Percentiles rank a stretch among this genome's conserved stretches.
Conservation (phyloP, 2,113 vertebrate genomes). For the Hippocampus abdominalis region DNA sequence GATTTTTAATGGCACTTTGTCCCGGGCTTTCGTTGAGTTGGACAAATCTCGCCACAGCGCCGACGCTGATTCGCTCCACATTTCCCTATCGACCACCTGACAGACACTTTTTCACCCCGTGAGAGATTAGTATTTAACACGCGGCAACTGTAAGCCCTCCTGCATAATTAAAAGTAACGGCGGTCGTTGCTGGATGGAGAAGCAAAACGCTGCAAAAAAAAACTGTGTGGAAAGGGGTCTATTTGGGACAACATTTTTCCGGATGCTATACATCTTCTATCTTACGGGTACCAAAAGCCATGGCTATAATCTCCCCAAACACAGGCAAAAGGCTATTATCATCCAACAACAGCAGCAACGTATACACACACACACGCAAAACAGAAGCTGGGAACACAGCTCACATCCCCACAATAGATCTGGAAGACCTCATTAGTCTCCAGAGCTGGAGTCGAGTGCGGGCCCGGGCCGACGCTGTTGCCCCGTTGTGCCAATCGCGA, state of each 20-base stretch:
- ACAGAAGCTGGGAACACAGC: slow-evolving; percentile 21
- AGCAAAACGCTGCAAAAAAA: not conserved
- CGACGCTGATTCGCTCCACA: slow-evolving; percentile 21
- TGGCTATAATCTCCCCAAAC: slow-evolving; percentile 54
- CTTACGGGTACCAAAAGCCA: slow-evolving; percentile 58
- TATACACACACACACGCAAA: slow-evolving; percentile 13
- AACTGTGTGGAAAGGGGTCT: not conserved
- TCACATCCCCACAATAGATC: slow-evolving; percentile 58
- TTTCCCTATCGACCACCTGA: slow-evolving; percentile 32
- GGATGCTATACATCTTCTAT: not conserved
- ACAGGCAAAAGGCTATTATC: slow-evolving; percentile 50
- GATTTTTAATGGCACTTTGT: slow-evolving; percentile 5
- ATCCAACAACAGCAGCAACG: slow-evolving; percentile 36
- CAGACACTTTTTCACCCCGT: slow-evolving; percentile 24
- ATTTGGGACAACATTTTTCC: slow-evolving; percentile 34
- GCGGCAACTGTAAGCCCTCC: slow-evolving; percentile 2
- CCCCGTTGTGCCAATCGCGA: slow-evolving; percentile 46
- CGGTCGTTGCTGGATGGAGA: slow-evolving; percentile 8
- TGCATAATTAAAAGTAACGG: slow-evolving; percentile 10
- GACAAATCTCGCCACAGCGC: slow-evolving; percentile 14
- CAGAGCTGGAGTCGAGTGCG: slow-evolving; percentile 41
- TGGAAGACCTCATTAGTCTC: slow-evolving; percentile 66
- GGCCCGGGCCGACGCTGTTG: slow-evolving; percentile 35
- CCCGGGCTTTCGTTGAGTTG: slow-evolving; percentile 11
- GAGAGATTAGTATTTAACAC: slow-evolving; percentile 27